Evolutionary conservation across 2,888 invertebrate genomes (phyloP).

Genomic region (Xestia rhomboidea): DNA sequence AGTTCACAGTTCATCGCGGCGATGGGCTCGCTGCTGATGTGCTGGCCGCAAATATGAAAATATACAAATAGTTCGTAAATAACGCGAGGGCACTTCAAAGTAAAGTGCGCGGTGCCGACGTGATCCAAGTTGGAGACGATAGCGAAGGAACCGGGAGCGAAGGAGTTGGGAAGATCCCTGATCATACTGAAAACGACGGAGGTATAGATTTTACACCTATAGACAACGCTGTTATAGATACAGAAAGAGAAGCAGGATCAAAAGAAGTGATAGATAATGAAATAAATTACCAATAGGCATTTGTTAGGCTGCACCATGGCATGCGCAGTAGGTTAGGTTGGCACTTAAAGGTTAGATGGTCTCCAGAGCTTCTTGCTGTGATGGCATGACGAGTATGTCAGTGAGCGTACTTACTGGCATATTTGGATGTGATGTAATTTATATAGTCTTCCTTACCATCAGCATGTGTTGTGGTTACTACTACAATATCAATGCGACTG

Average conservation of each 20-base stretch:
- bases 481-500: not conserved
- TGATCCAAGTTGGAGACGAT: slow-evolving; percentile 37
- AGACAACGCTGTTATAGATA: not conserved
- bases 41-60: slow-evolving; percentile 87
- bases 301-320: not conserved
- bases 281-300: not conserved
- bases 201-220: not conserved
- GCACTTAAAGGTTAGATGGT: not conserved
- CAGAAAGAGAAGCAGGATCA: not conserved
- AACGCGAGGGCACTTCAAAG: slow-evolving; percentile 88
- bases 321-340: no score
- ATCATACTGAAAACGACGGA: not conserved
- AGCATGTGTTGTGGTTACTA: not conserved
- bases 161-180: not conserved
- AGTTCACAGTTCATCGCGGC: slow-evolving; percentile 79
- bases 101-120: slow-evolving; percentile 75
- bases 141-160: slow-evolving; percentile 20
- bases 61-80: slow-evolving; percentile 89
- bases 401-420: not conserved
- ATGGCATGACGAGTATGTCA: not conserved
- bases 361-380: not conserved
- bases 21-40: slow-evolving; percentile 73
- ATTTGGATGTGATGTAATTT: not conserved
- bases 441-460: not conserved
- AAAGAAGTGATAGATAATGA: not conserved